A percentile compares a stretch with the other conserved stretches of the same genome.
phyloP scores from a whole-genome alignment of 92 coral and sea anemone species.

The Zoanthus gigantus region DNA sequence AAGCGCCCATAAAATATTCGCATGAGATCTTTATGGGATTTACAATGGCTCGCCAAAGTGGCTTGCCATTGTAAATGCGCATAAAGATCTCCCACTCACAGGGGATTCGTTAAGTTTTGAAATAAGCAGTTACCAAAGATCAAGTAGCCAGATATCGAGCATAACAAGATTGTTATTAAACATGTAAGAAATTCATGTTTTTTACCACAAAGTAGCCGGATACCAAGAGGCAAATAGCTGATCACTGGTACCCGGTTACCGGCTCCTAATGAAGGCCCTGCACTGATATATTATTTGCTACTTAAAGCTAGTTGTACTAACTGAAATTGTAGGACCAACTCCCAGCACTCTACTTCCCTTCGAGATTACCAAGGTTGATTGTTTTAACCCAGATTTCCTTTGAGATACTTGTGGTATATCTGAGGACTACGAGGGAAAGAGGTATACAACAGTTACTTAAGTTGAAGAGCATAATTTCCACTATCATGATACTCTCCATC shows the following conservation, averaged over 20 bases:
- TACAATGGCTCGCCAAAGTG: conserved; percentile 48
- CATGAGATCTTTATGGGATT: conserved; percentile 47
- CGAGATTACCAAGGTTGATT: conserved; percentile 55
- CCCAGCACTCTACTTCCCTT: conserved; percentile 55
- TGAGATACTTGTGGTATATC: conserved; percentile 42
- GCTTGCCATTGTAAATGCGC: conserved; percentile 47
- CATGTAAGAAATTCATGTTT: conserved; percentile 15
- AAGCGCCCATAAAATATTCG: conserved; percentile 42
- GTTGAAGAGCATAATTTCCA: conserved; percentile 46
- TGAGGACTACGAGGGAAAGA: conserved; percentile 55
- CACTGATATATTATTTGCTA: conserved; percentile 34
- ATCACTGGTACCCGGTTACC: conserved; percentile 30
- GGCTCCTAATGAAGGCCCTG: conserved; percentile 39
- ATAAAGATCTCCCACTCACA: conserved; percentile 44
- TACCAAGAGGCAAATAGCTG: conserved; percentile 9
- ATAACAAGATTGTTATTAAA: conserved; percentile 24
- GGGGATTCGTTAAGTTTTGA: conserved; percentile 20
- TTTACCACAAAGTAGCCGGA: conserved; percentile 25
- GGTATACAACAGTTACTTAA: conserved; percentile 53
- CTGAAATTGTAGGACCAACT: conserved; percentile 62
- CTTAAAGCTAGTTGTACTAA: conserved; percentile 53
- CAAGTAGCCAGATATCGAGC: conserved; percentile 29
- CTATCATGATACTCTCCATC: conserved; percentile 42
- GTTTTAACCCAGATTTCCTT: conserved; percentile 51
- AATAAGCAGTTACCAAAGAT: conserved; percentile 24